These are phyloP conservation scores for Apistogramma diplotaenia DNA, from an alignment of 2,113 vertebrate species.

Conservation along the genomic window DNA sequence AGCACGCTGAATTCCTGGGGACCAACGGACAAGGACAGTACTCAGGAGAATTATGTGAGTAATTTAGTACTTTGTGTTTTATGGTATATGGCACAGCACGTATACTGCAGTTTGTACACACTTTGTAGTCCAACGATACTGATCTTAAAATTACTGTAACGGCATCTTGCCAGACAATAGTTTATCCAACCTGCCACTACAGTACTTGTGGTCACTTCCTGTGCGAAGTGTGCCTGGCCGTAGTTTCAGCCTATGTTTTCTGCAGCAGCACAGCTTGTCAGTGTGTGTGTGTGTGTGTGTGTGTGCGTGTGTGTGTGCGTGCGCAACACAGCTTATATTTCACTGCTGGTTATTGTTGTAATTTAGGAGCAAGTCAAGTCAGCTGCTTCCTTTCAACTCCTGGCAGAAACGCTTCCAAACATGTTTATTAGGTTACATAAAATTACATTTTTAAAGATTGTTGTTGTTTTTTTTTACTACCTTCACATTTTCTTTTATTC, in stretches of 20 bases:
- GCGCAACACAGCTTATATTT: neutral
- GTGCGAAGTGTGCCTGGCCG: neutral
- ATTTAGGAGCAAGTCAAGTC: neutral
- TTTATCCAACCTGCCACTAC: neutral
- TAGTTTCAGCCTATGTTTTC: neutral
- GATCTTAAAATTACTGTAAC: neutral
- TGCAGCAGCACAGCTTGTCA: neutral
- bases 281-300: neutral
- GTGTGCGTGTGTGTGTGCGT: too few species aligned
- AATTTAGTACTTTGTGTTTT: neutral
- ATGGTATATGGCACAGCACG: neutral
- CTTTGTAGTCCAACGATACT: neutral
- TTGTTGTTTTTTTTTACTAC: fast-evolving
- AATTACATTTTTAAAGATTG: neutral
- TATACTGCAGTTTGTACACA: neutral
- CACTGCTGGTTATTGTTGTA: neutral
- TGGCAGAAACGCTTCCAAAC: neutral
- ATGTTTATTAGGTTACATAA: neutral
- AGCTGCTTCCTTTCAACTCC: neutral
- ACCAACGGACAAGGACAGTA: slow-evolving; percentile 91
- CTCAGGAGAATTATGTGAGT: slow-evolving; percentile 97
- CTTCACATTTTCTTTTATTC: neutral
- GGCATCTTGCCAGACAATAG: neutral
- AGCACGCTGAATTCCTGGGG: slow-evolving; percentile 91
- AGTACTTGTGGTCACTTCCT: neutral